Evolutionary conservation across 2,797 vertebrate genomes (phyloP).

Genomic region (Eremophila alpestris): DNA sequence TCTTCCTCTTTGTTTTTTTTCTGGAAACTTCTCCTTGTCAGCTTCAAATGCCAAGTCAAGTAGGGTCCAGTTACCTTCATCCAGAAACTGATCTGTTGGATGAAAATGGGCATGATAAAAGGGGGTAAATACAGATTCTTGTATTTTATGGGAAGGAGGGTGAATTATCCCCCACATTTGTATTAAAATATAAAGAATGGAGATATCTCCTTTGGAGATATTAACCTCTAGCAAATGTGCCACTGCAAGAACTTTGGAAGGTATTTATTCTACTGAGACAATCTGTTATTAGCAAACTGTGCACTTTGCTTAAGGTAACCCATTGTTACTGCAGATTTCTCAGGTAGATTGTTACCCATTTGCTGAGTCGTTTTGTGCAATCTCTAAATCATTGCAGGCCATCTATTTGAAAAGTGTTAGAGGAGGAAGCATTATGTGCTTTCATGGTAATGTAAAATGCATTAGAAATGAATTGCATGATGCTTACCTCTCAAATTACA

Average conservation of each 20-base stretch:
- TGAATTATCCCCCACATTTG: neutral
- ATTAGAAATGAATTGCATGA: constrained; percentile 71
- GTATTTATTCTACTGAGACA: neutral
- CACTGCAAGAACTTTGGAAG: neutral
- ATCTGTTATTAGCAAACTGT: neutral
- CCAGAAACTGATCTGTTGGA: neutral
- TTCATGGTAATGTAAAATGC: constrained; percentile 71
- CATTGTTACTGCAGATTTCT: neutral
- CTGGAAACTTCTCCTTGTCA: neutral
- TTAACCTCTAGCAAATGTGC: neutral
- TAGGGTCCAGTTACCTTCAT: neutral
- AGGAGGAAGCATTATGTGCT: constrained; percentile 57
- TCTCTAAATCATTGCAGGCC: constrained; percentile 56
- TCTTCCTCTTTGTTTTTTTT: neutral
- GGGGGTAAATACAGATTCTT: neutral
- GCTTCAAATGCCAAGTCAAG: neutral
- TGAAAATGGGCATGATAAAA: neutral
- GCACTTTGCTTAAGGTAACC: neutral
- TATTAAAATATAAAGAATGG: neutral
- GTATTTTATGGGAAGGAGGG: neutral
- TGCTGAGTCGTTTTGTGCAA: neutral
- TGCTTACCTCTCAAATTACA: constrained; percentile 69
- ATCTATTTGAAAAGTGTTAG: constrained; percentile 35
- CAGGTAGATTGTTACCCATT: constrained; percentile 34
- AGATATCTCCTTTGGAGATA: neutral